A percentile compares a stretch with the other conserved stretches of the same genome.
Conservation (phyloP, 1,140 invertebrate genomes). For the Procambarus clarkii region DNA sequence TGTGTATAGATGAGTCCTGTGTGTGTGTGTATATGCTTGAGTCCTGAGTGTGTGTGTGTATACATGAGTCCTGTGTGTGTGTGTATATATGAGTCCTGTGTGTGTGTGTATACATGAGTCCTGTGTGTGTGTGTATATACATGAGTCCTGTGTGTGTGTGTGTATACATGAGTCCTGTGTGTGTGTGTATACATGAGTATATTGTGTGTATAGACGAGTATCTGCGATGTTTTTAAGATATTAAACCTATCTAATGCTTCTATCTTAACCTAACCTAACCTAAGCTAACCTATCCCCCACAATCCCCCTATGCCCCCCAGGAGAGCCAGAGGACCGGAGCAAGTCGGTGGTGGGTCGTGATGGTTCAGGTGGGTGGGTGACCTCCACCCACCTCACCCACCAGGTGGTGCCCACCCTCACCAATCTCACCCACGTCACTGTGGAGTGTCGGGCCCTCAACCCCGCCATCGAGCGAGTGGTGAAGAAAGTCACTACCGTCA, state of each 20-base stretch:
- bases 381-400: constrained; percentile 90
- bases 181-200: not conserved
- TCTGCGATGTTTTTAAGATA: too few relatives aligned
- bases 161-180: too few relatives aligned
- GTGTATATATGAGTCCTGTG: too few relatives aligned
- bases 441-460: constrained; percentile 91
- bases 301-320: not conserved
- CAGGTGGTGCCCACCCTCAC: constrained; percentile 81
- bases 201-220: too few relatives aligned
- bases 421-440: constrained; percentile 79
- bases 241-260: too few relatives aligned
- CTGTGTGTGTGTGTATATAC: too few relatives aligned
- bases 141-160: not conserved
- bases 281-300: too few relatives aligned
- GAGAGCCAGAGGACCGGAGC: constrained; percentile 30
- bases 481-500: not conserved
- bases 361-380: constrained; percentile 87
- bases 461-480: constrained; percentile 77
- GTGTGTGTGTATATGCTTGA: not conserved
- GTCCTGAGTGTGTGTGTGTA: too few relatives aligned
- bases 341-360: constrained; percentile 39
- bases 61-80: too few relatives aligned
- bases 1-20: too few relatives aligned
- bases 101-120: too few relatives aligned
- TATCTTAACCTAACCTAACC: too few relatives aligned